Base-by-base conservation (phyloP, 92 coral and sea anemone species). In the Phenganax stokvisi region DNA sequence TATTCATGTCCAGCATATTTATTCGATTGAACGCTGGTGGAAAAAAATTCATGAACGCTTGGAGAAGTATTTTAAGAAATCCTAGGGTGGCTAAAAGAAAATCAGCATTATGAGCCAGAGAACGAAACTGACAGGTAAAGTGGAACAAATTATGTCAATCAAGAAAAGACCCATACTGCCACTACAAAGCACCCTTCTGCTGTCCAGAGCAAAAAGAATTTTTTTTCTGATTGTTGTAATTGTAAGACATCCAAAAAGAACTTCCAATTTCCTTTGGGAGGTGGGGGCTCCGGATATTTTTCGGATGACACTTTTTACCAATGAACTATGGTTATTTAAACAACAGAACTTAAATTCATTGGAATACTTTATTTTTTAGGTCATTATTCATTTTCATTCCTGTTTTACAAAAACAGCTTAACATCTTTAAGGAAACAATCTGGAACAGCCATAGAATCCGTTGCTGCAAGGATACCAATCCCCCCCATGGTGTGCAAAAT, bases 21-120 rank as follows among this genome's bases (percentile, higher is more conserved):
- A 11, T 57, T 54, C 58, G 81, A 77, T 77, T 77, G 81, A 60
- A n/a, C 71, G 81, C 54, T 77, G 81, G 81, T 77, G 81, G 81
- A 77, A 77, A 58, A 55, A 77, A 13, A n/a, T 77, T 25, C 81
- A 77, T 15, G 81, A 77, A 44, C 81, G 71, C 13, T 52, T 72
- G 57, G 77, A 72, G 77, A 72, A 72, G 51, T 72, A 72, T 27
- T 72, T 72, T 57, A 77, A 60, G 81, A 60, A 58, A 25, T 8
- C 71, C 71, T 77, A 10, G 64, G 57, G 29, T 72, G 77, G 77
- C 77, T 72, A 27, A 72, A 72, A 27, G 81, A 77, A 13, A 56
- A 77, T 60, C 81, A 77, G 53, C 81, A 77, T 77, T 77, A 77
- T 13, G 31, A 77, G 9, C 81, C 81, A 28, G 51, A 77, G 13